These are phyloP conservation scores for Arctocebus calabarensis DNA, from an alignment of 2,797 vertebrate genomes.

Conservation along the genomic window DNA sequence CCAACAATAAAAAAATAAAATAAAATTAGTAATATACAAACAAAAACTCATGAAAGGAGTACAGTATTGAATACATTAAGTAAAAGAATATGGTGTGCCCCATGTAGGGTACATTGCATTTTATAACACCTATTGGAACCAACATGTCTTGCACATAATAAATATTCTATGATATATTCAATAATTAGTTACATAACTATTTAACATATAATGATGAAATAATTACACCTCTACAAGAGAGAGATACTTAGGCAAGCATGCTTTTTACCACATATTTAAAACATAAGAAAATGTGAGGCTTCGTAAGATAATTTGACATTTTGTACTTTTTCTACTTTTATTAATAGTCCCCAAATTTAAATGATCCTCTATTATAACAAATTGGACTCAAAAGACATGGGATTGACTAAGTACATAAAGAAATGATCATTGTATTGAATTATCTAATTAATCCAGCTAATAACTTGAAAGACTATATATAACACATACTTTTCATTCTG, in stretches of 20 bases:
- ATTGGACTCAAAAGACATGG: background rate
- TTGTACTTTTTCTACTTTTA: background rate
- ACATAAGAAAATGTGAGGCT: background rate
- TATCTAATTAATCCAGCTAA: background rate
- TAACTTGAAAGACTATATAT: background rate
- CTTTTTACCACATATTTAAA: constrained; percentile 21
- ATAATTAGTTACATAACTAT: background rate
- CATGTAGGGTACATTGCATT: background rate
- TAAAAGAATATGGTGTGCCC: background rate
- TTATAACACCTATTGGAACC: constrained; percentile 28
- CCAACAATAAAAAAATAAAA: no score
- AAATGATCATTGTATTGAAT: background rate
- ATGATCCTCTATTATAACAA: background rate
- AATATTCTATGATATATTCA: constrained; percentile 17
- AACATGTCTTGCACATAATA: background rate
- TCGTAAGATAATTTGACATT: background rate
- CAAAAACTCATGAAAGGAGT: background rate
- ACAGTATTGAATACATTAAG: background rate
- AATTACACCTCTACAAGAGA: constrained; percentile 1
- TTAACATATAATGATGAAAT: constrained; percentile 26
- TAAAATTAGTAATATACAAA: constrained; percentile 18
- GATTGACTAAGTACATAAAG: background rate
- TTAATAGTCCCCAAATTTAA: constrained; percentile 19
- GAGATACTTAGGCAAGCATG: background rate
- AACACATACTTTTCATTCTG: constrained; percentile 35